These are phyloP conservation scores for Monochamus saltuarius DNA, from an alignment of 1,140 invertebrate genomes.

Conservation along the genomic window DNA sequence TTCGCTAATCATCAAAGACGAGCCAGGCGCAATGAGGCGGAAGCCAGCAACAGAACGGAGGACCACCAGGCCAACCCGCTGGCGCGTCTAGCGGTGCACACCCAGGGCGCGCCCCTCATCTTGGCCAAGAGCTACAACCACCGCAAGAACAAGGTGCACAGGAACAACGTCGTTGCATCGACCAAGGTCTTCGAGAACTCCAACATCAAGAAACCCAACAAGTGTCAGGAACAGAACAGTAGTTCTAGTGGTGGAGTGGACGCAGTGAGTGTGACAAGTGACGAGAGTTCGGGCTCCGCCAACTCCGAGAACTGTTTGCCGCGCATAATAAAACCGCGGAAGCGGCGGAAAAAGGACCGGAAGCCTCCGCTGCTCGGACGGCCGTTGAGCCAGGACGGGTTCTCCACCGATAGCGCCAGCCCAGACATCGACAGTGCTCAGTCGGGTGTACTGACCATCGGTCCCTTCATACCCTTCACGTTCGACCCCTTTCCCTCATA, in stretches of 20 bases:
- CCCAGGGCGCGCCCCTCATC: slow-evolving; percentile 75
- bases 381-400: slow-evolving; percentile 47
- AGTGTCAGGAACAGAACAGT: slow-evolving; percentile 41
- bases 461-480: slow-evolving; percentile 30
- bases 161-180: slow-evolving; percentile 22
- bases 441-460: slow-evolving; percentile 8
- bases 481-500: slow-evolving; percentile 24
- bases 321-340: slow-evolving; percentile 84
- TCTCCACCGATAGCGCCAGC: slow-evolving; percentile 53
- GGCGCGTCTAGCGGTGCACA: slow-evolving; percentile 70
- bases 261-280: slow-evolving; percentile 70
- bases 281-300: slow-evolving; percentile 70
- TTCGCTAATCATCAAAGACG: slow-evolving; percentile 35
- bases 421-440: slow-evolving; percentile 52
- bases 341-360: slow-evolving; percentile 84
- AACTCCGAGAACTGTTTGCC: slow-evolving; percentile 78
- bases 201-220: slow-evolving; percentile 40
- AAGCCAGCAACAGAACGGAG: slow-evolving; percentile 33
- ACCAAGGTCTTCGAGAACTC: slow-evolving; percentile 29
- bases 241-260: slow-evolving; percentile 54
- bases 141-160: slow-evolving; percentile 42
- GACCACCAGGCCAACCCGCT: slow-evolving; percentile 53
- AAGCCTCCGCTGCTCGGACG: slow-evolving; percentile 60
- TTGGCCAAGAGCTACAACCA: slow-evolving; percentile 57
- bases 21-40: slow-evolving; percentile 38